Conservation (phyloP, 2,797 vertebrate genomes). For the Adelosebastes latens region DNA sequence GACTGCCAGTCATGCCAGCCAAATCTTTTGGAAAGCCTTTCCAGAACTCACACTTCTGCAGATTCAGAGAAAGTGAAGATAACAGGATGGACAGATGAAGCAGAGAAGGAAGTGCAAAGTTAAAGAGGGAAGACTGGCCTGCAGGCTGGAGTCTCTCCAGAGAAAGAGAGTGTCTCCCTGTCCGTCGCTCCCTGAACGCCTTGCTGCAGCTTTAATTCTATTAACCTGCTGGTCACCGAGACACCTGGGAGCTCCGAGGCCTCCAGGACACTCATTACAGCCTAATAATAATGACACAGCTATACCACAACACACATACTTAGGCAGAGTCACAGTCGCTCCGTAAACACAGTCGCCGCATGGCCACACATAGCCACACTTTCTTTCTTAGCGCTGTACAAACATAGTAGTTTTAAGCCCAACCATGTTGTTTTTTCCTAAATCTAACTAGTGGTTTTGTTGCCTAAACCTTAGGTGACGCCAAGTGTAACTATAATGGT, state of each 20-base stretch:
- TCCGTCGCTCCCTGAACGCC: constrained; percentile 59
- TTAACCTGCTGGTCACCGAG: constrained; percentile 24
- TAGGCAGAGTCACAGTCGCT: too few species aligned
- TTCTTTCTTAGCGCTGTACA: too few species aligned
- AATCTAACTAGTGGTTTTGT: too few species aligned
- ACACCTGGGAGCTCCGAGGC: neutral
- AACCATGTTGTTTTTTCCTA: neutral
- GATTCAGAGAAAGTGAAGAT: neutral
- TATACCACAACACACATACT: neutral
- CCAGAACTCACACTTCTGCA: neutral
- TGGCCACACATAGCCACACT: neutral
- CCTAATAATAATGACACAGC: neutral
- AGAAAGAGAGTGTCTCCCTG: neutral
- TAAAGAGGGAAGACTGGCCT: neutral
- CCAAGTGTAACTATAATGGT: too few species aligned
- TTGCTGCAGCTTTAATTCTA: constrained; percentile 69
- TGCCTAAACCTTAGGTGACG: too few species aligned
- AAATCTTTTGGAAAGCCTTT: neutral
- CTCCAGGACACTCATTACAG: neutral
- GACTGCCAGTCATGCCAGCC: too few species aligned
- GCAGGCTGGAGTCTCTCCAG: neutral
- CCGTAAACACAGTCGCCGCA: too few species aligned
- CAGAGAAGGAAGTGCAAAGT: neutral
- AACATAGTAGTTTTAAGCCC: too few species aligned
- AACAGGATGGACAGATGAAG: neutral